Evolutionary conservation across 2,113 vertebrate species (phyloP).

Genomic region (Glaucomys volans): DNA sequence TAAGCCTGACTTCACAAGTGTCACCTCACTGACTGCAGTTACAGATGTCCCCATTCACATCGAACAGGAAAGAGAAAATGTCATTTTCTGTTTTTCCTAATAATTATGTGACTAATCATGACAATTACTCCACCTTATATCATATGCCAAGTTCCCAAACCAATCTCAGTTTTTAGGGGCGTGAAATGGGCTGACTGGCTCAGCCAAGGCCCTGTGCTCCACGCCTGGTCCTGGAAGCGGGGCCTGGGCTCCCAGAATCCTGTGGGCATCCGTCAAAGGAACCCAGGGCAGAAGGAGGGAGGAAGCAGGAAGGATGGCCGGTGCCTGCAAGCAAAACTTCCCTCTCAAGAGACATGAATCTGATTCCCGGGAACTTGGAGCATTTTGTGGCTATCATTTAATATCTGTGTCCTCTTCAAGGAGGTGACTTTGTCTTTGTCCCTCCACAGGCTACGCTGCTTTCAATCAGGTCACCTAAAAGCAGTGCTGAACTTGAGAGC

Average conservation of each 20-base stretch:
- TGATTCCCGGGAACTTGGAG: neutral
- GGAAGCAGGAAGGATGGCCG: neutral
- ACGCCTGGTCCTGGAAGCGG: neutral
- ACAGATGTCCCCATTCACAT: neutral
- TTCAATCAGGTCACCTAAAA: neutral
- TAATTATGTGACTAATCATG: neutral
- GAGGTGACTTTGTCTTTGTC: neutral
- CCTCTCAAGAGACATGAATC: neutral
- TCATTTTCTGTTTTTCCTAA: neutral
- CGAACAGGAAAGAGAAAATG: neutral
- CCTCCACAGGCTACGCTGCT: neutral
- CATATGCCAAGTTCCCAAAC: neutral
- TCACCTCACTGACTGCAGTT: neutral
- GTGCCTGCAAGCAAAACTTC: neutral
- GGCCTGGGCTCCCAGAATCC: neutral
- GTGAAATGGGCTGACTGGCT: neutral
- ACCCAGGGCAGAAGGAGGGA: neutral
- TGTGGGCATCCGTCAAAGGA: neutral
- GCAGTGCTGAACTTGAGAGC: fast-evolving
- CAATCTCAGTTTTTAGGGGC: neutral
- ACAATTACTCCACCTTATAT: neutral
- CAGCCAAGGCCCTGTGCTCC: neutral
- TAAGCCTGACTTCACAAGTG: fast-evolving
- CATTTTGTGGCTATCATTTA: neutral
- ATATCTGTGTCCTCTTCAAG: neutral